Evolutionary conservation across 2,888 invertebrate genomes (phyloP).

Genomic region (Biston stratarius): DNA sequence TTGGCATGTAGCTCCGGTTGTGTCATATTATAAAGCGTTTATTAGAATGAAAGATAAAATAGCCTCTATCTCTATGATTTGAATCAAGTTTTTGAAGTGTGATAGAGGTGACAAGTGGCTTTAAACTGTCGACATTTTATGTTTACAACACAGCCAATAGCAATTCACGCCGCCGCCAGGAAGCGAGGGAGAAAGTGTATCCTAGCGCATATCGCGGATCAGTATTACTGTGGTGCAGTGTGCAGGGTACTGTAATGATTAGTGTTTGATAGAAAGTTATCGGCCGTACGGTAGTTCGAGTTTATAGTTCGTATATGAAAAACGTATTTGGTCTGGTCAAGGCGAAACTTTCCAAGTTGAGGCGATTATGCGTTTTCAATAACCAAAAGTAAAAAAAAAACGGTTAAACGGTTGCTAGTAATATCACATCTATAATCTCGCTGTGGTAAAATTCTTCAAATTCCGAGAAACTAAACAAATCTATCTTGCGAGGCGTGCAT

Average conservation of each 20-base stretch:
- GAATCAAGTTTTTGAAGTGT: not conserved
- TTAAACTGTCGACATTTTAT: slow-evolving; percentile 6
- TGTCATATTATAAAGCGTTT: not conserved
- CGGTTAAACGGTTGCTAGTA: too few relatives aligned
- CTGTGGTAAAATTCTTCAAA: not conserved
- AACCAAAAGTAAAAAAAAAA: too few relatives aligned
- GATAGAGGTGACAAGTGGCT: slow-evolving; percentile 9
- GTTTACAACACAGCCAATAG: slow-evolving; percentile 37
- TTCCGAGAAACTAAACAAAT: not conserved
- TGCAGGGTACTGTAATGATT: slow-evolving; percentile 57
- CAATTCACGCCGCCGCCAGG: slow-evolving; percentile 32
- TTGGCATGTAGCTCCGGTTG: not conserved
- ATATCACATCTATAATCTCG: too few relatives aligned
- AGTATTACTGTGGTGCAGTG: slow-evolving; percentile 59
- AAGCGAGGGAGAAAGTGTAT: slow-evolving; percentile 42
- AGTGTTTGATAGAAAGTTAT: slow-evolving; percentile 68
- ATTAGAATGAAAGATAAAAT: not conserved
- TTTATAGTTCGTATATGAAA: not conserved
- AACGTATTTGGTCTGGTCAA: too few relatives aligned
- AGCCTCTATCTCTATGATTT: not conserved
- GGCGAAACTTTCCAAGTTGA: too few relatives aligned
- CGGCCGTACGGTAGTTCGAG: slow-evolving; percentile 28
- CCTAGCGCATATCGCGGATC: slow-evolving; percentile 57
- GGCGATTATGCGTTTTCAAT: too few relatives aligned
- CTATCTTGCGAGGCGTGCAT: not conserved